Evolutionary conservation across 2,888 invertebrate genomes (phyloP), one percentile per base, ranked within the genome.

Genomic region (Crossocerus cetratus): DNA sequence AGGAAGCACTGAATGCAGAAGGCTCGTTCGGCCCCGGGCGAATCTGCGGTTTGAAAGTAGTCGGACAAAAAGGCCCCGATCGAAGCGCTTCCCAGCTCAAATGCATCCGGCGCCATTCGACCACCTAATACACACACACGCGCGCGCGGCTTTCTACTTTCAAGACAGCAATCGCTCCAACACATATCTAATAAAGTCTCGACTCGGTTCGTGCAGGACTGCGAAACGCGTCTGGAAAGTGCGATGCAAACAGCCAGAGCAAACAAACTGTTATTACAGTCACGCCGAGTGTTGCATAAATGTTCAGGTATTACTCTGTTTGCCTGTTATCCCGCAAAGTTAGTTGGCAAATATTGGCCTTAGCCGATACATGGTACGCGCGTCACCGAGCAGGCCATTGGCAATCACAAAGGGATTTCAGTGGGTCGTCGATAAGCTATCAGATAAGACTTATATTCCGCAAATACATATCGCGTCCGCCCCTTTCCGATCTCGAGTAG

Each of bases 1-100:
- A 78, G 74, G 75, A 72, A 77, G 57, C 72, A 69, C 74, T 57
- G 69, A 76, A 72, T 54, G 67, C 65, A 58, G 71, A 64, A 53
- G 67, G 69, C 74, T 72, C 66, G 71, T 73, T 45, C 64, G 71
- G 66, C 69, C 57, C 68, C 56, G 64, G 66, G 56, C 43, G 16
- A 18, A 1, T 49, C 49, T 23, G 70, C 70, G 63, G 76, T 72
- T 73, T 45, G 65, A 16, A 56, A 16, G 21, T n/a, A 56, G 45
- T 8, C 21, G 14, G 32, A 53, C 32, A 65, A 67, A 68, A 71
- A 76, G 18, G 2, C 5, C 16, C 43, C 20, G n/a, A 20, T 22
- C 20, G 8, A 22, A 53, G 44, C 57, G 45, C 54, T 66, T 72
- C 65, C 67, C 32, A 32, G 32, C 32, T 32, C 8, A 32, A 32